phyloP scores from a whole-genome alignment of 2,797 vertebrate species.

The Echeneis naucrates region DNA sequence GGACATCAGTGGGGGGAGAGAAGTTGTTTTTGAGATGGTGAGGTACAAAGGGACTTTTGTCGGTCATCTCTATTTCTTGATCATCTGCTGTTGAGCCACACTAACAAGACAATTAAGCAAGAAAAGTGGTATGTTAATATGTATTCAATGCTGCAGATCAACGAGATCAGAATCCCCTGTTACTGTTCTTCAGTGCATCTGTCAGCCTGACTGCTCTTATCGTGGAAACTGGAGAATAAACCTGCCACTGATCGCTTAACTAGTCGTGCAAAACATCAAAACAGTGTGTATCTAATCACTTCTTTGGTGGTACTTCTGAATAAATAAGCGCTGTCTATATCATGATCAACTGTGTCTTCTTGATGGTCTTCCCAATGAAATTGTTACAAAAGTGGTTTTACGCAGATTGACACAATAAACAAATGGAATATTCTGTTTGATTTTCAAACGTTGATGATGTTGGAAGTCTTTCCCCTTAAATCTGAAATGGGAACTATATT shows the following conservation, averaged over 20 bases:
- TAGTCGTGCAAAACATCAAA: conserved; percentile 32
- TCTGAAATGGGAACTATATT: conserved; percentile 12
- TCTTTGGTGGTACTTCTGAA: not conserved
- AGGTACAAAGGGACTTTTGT: conserved; percentile 68
- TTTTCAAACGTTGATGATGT: not conserved
- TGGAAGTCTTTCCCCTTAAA: conserved; percentile 5
- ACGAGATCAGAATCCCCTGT: conserved; percentile 59
- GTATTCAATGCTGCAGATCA: conserved; percentile 55
- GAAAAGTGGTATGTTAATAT: conserved; percentile 68
- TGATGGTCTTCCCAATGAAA: conserved; percentile 9
- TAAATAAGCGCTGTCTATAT: conserved; percentile 15
- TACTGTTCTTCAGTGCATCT: conserved; percentile 55
- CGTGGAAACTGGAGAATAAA: conserved; percentile 18
- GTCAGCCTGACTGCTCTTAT: conserved; percentile 33
- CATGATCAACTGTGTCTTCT: no score
- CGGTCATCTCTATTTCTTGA: conserved; percentile 67
- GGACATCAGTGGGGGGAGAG: conserved; percentile 21
- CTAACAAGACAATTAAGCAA: conserved; percentile 70
- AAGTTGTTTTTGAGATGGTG: conserved; percentile 50
- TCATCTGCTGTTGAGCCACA: conserved; percentile 50
- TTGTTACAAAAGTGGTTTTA: not conserved
- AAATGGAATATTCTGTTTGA: not conserved
- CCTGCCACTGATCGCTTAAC: conserved; percentile 36
- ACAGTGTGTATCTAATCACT: conserved; percentile 7
- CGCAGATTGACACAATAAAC: conserved; percentile 3